Evolutionary conservation across 2,888 invertebrate species (phyloP).

Genomic region (Lasioglossum leucozonium): DNA sequence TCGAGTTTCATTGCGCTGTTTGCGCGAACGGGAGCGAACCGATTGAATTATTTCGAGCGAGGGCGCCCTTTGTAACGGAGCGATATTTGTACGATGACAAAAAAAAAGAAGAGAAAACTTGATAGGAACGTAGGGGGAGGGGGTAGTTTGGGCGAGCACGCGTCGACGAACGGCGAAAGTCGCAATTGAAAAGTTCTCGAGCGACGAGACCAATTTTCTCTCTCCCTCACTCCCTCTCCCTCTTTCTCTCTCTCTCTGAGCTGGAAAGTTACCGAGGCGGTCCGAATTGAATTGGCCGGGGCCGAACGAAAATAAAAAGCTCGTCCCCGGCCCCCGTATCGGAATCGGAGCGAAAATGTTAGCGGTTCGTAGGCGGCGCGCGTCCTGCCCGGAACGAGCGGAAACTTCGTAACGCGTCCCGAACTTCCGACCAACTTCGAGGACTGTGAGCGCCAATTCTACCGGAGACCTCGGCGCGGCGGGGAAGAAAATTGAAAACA

Average conservation of each 20-base stretch:
- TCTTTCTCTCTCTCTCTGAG: neutral
- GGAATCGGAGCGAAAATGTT: neutral
- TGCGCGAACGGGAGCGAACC: neutral
- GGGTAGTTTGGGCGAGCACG: neutral
- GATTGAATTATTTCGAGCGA: neutral
- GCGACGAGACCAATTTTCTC: constrained; percentile 16
- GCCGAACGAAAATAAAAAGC: constrained; percentile 1
- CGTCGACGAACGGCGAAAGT: neutral
- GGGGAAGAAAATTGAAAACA: neutral
- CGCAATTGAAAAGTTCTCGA: constrained; percentile 57
- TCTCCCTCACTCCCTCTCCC: too few relatives aligned
- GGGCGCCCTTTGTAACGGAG: neutral
- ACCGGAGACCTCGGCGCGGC: neutral
- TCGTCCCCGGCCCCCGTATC: neutral
- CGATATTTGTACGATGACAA: neutral
- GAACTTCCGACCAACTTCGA: neutral
- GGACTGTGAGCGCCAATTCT: neutral
- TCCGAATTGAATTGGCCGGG: neutral
- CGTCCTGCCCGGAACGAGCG: neutral
- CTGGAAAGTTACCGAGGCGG: constrained; percentile 12
- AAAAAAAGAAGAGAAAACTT: neutral
- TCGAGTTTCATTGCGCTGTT: neutral
- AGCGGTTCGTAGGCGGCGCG: constrained; percentile 1
- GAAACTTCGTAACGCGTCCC: neutral
- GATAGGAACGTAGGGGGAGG: too few relatives aligned